A percentile compares a stretch with the other conserved stretches of the same genome.
Conservation (phyloP, 1,140 invertebrate species). For the Thaumetopoea pityocampa region DNA sequence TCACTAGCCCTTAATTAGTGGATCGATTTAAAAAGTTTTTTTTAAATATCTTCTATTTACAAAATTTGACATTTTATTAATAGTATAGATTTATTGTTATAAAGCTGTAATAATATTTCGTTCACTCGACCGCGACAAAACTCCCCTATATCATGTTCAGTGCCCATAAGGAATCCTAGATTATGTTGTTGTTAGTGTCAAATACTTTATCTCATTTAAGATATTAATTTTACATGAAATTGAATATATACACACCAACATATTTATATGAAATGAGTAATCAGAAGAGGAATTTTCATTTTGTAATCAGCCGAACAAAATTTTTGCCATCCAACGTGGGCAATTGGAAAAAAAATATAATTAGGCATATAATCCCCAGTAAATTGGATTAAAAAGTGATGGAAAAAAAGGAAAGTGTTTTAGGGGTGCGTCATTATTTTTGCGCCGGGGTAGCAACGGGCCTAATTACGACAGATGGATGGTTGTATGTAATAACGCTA, state of each 20-base stretch:
- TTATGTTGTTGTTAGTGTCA: no score
- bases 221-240: background rate
- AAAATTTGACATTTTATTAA: no score
- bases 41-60: no score
- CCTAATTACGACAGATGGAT: constrained; percentile 74
- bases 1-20: no score
- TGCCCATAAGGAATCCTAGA: no score
- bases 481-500: constrained; percentile 68
- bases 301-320: constrained; percentile 66
- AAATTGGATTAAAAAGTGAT: constrained; percentile 76
- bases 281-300: constrained; percentile 63
- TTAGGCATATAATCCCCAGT: constrained; percentile 76
- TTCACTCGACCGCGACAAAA: no score
- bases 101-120: no score
- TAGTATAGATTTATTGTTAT: no score
- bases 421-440: constrained; percentile 73
- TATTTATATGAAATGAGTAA: constrained; percentile 61
- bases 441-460: constrained; percentile 61
- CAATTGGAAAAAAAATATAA: constrained; percentile 76
- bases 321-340: constrained; percentile 56
- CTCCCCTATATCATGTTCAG: no score
- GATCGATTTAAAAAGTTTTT: no score
- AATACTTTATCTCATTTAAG: no score
- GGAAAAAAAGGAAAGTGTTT: constrained; percentile 75
- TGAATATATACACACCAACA: constrained; percentile 28